Base-by-base conservation (phyloP, 1,140 invertebrate species). In the Oscheius sp. region DNA sequence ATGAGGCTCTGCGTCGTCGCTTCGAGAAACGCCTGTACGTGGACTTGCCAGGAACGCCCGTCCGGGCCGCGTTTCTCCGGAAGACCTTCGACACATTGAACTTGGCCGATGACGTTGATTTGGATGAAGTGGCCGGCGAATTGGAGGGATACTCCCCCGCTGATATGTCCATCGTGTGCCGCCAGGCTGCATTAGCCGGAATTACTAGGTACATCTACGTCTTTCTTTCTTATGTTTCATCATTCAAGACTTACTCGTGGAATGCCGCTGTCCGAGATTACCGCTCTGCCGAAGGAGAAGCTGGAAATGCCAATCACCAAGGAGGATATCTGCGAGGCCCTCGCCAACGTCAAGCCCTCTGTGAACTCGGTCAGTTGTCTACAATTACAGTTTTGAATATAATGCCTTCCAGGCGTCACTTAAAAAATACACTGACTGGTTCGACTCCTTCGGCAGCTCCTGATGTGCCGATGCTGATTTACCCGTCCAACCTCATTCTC, bases 1-100 rank as follows among this genome's bases (percentile, higher is more conserved):
- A 99, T 85, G 96, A 99, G 86, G 97, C 96, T 31, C 87, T 99
- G 23, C 88, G 95, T 46, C 88, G 97, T 64, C 89, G 97, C 76
- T 87, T 99, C 18, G 97, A 99, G 85, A 99, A 99, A 87, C 89
- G 96, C 76, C 98, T 99, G 82, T 99, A 99, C 87, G 99, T 99
- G 86, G 95, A 96, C n/a, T 87, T 99, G 77, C 97, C 97, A 0
- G 94, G 91, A 62, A 36, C 49, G 1, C 55, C 68, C 26, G 79
- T 79, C 1, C 59, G 80, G 32, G 29, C 32, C 31, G 49, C 34
- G 7, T 34, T 67, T 1, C 29, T 74, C 15, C 61, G 29, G 18
- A 63, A 34, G 20, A 10, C 61, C 32, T 63, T 63, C 26, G 36
- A 63, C 13, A 31, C 20, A 15, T 13, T 34, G 31, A n/a, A 26